Evolutionary conservation across 2,888 invertebrate species (phyloP).

Genomic region (Epinotia ramella): DNA sequence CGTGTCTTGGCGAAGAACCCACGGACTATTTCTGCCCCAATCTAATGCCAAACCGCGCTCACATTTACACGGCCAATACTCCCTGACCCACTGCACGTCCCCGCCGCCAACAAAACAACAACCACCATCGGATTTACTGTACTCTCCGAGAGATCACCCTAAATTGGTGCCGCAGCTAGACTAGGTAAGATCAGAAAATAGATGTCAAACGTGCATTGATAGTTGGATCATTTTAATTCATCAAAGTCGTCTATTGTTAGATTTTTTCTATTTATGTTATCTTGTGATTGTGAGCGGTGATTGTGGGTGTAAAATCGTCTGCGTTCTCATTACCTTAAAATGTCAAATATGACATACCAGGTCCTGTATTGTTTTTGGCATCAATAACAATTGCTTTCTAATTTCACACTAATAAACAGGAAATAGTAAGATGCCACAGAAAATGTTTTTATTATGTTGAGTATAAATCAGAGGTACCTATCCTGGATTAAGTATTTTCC

Average conservation of each 20-base stretch:
- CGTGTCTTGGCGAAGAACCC: constrained; percentile 68
- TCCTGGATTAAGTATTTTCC: too few relatives aligned
- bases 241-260: constrained; percentile 49
- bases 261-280: constrained; percentile 38
- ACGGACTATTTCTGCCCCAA: constrained; percentile 75
- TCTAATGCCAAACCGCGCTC: constrained; percentile 67
- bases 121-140: constrained; percentile 16
- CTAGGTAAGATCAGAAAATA: constrained; percentile 47
- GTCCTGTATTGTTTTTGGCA: constrained; percentile 5
- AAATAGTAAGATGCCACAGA: not conserved
- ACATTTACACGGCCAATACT: constrained; percentile 52
- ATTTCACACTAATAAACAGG: not conserved
- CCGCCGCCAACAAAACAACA: constrained; percentile 6
- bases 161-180: constrained; percentile 45
- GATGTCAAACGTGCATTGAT: constrained; percentile 47
- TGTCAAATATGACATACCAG: not conserved
- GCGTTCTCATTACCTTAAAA: constrained; percentile 3
- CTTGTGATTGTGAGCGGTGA: constrained; percentile 23
- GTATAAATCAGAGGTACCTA: too few relatives aligned
- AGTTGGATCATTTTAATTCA: constrained; percentile 49
- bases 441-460: too few relatives aligned
- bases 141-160: constrained; percentile 38
- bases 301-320: not conserved
- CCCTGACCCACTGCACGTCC: constrained; percentile 47
- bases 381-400: not conserved